Conservation (phyloP, 2,888 invertebrate genomes). For the Cloeon dipterum region DNA sequence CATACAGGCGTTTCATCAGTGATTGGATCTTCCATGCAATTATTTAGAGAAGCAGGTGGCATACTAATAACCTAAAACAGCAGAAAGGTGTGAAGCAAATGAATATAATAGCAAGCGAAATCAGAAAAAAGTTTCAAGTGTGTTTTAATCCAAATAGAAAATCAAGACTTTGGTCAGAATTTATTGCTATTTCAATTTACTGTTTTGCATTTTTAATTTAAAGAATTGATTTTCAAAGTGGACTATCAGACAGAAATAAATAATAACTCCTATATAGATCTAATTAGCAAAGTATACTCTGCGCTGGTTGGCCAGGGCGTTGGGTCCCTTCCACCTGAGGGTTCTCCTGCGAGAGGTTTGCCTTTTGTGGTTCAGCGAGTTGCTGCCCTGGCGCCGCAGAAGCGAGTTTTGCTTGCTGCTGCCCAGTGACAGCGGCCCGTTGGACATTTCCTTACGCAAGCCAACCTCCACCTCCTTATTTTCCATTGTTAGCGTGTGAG, state of each 20-base stretch:
- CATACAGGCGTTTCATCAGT: background rate
- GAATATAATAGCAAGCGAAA: no score
- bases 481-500: background rate
- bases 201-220: no score
- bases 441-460: background rate
- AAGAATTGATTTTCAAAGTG: no score
- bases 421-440: background rate
- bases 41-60: background rate
- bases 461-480: background rate
- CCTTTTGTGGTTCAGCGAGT: background rate
- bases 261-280: no score
- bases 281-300: no score
- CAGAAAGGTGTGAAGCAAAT: background rate
- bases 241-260: no score
- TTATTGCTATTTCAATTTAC: no score
- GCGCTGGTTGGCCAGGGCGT: background rate
- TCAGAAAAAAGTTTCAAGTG: no score
- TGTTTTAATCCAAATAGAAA: no score
- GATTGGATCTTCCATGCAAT: background rate
- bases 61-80: constrained; percentile 1
- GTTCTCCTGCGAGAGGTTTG: background rate
- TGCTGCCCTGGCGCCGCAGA: background rate
- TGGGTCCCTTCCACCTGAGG: background rate
- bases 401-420: background rate
- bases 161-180: no score